Conservation (phyloP, 2,888 invertebrate genomes). For the Acanthosepion lycidas region DNA sequence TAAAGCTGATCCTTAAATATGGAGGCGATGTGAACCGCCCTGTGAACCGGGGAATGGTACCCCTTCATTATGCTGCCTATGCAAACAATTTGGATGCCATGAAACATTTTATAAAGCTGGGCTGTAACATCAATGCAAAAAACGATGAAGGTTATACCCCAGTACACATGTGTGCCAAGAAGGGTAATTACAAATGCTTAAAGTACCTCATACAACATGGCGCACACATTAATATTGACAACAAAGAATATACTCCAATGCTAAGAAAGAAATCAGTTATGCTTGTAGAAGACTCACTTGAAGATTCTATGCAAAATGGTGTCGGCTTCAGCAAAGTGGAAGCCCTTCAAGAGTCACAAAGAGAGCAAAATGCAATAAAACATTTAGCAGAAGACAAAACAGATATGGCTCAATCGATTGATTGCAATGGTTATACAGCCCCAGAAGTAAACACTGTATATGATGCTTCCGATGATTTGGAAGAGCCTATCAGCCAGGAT, state of each 20-base stretch:
- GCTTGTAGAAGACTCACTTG: neutral
- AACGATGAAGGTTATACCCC: constrained; percentile 94
- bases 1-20: constrained; percentile 87
- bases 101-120: constrained; percentile 84
- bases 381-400: neutral
- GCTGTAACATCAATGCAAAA: constrained; percentile 77
- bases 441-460: neutral
- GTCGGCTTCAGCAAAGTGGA: neutral
- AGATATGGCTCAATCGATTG: neutral
- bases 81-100: constrained; percentile 85
- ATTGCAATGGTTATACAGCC: neutral
- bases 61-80: constrained; percentile 94
- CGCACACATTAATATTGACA: constrained; percentile 84
- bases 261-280: neutral
- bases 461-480: neutral
- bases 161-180: constrained; percentile 91
- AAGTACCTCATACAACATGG: constrained; percentile 84
- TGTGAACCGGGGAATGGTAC: constrained; percentile 89
- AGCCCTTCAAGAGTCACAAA: neutral
- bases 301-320: neutral
- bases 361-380: neutral
- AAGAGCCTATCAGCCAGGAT: constrained; percentile 57
- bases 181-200: constrained; percentile 80
- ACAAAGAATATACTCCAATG: constrained; percentile 4
- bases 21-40: constrained; percentile 84